Conservation (phyloP, 1,140 invertebrate species). For the Drosophila sechellia region DNA sequence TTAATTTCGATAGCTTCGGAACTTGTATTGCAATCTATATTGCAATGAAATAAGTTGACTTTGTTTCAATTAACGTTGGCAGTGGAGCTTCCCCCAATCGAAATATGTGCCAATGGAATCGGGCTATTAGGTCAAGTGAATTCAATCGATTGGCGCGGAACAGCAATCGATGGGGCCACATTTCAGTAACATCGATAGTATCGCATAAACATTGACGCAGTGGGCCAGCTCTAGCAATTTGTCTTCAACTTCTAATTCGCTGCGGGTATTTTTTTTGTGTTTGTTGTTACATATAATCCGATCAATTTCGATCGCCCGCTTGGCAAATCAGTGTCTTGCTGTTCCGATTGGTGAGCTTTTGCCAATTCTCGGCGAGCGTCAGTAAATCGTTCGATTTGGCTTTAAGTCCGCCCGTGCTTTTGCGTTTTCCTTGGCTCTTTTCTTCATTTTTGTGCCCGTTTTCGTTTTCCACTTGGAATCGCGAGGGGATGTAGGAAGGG, state of each 20-base stretch:
- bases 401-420: not conserved
- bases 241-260: conserved; percentile 30
- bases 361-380: not conserved
- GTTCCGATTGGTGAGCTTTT: not conserved
- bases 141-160: not conserved
- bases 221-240: conserved; percentile 17
- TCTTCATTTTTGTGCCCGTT: conserved; percentile 10
- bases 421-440: not conserved
- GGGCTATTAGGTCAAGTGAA: not conserved
- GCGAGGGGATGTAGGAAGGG: conserved; percentile 15
- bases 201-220: not conserved
- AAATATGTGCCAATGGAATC: not conserved
- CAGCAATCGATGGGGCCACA: not conserved
- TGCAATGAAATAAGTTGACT: too few species aligned
- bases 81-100: too few species aligned
- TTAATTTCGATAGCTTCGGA: too few species aligned
- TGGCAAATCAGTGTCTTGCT: not conserved
- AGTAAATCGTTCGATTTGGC: conserved; percentile 3
- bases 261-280: conserved; percentile 37
- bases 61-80: too few species aligned
- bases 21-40: too few species aligned
- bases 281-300: conserved; percentile 30
- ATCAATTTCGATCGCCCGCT: conserved; percentile 2
- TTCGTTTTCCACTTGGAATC: conserved; percentile 31
- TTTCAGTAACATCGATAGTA: not conserved